Conservation (phyloP, 1,140 invertebrate genomes). For the Matsumurasca onukii region DNA sequence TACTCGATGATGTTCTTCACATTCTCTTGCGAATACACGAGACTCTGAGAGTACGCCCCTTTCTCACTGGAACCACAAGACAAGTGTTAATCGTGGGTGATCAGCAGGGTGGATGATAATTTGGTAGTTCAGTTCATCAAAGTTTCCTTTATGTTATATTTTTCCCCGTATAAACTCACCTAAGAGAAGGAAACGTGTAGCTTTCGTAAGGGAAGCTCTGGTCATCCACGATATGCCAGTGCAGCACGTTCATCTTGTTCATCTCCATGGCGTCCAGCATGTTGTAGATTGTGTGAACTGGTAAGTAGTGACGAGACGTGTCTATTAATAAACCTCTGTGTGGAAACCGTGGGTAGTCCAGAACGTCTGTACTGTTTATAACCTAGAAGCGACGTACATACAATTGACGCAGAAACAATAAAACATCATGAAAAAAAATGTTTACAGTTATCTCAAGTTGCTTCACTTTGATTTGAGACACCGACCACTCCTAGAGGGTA, state of each 20-base stretch:
- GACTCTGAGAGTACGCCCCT: conserved; percentile 66
- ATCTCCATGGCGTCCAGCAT: conserved; percentile 81
- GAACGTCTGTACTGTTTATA: conserved; percentile 28
- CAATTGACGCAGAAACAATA: too few species aligned
- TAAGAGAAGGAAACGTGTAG: conserved; percentile 68
- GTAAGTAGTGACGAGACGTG: conserved; percentile 79
- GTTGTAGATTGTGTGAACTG: conserved; percentile 60
- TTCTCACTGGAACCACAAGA: conserved; percentile 55
- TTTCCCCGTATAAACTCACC: too few species aligned
- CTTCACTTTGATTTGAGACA: too few species aligned
- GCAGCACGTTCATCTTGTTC: conserved; percentile 91
- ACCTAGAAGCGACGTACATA: not conserved
- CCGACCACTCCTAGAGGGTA: too few species aligned
- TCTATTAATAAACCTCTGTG: conserved; percentile 81
- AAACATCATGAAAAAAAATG: too few species aligned
- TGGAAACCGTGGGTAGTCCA: conserved; percentile 70
- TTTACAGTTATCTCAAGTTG: too few species aligned
- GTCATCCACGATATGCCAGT: conserved; percentile 94
- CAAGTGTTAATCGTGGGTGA: conserved; percentile 13
- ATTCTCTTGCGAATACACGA: conserved; percentile 66
- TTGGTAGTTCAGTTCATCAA: too few species aligned
- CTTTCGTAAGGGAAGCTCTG: conserved; percentile 89
- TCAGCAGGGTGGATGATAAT: too few species aligned
- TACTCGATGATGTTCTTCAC: conserved; percentile 71
- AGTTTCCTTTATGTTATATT: too few species aligned